These are phyloP conservation scores for Anomalospiza imberbis DNA, from an alignment of 2,797 vertebrate genomes.

Conservation along the genomic window DNA sequence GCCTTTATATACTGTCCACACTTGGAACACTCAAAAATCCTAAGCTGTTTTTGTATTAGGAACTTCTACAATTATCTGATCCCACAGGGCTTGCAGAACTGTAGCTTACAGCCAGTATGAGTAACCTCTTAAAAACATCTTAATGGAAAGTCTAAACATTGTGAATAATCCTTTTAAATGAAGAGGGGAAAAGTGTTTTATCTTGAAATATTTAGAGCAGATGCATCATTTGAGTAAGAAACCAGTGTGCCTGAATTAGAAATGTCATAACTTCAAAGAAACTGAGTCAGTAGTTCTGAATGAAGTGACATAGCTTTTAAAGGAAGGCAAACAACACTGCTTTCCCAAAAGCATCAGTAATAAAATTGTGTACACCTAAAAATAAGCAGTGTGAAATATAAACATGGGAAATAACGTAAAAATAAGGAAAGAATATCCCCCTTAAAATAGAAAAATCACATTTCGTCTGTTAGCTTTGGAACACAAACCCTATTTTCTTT, in stretches of 20 bases:
- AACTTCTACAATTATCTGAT: background rate
- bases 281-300: slow-evolving; percentile 3
- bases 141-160: background rate
- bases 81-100: background rate
- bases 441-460: background rate
- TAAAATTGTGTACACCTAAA: background rate
- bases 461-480: background rate
- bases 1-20: background rate
- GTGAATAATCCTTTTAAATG: background rate
- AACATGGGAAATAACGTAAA: background rate
- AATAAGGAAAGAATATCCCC: background rate
- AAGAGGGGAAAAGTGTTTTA: background rate
- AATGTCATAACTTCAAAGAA: slow-evolving; percentile 23
- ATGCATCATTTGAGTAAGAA: background rate
- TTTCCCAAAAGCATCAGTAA: background rate
- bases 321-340: background rate
- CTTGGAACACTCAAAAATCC: background rate
- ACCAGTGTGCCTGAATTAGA: background rate
- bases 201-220: background rate
- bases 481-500: background rate
- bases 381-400: background rate
- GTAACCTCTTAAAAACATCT: background rate
- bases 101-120: background rate
- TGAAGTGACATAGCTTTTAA: background rate
- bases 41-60: background rate